Base-by-base conservation (phyloP, 2,888 invertebrate species). In the Drosophila stalkeri region DNA sequence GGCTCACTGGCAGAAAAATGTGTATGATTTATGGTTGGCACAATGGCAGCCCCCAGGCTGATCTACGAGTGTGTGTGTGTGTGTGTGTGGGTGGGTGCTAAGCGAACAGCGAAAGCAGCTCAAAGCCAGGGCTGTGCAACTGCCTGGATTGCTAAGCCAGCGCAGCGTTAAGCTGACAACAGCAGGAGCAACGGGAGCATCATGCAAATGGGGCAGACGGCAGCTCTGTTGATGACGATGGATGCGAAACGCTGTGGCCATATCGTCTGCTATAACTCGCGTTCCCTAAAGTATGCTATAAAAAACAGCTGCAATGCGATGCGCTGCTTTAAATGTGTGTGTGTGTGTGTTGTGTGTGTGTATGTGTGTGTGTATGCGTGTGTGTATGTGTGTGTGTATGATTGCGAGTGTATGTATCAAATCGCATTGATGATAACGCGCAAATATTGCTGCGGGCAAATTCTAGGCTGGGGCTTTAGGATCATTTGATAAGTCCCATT, bases 1-100 rank as follows among this genome's bases (percentile, higher is more conserved):
- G 89, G 89, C 81, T 86, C 86, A 82, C 80, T 88, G 81, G 89
- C 87, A 79, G 82, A 81, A 83, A 87, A 87, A 82, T 90, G 83
- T 88, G 80, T 86, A 90, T 87, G 87, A 87, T 87, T 87, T 87
- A 87, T 87, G 89, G 87, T 56, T 89, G 80, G 75, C 72, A 81
- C 88, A 80, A 86, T 76, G 71, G 87, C 67, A 59, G 54, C 55
- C 47, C 51, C 61, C 20, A n/a, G 12, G 16, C 63, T 62, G 69
- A 64, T 68, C 44, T 37, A 52, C 35, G 52, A 37, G 16, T 14
- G 20, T 16, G 20, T 65, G 63, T 54, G 57, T 64, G 63, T 37
- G 65, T 41, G 60, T 65, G 64, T 20, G 60, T 37, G 60, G 46
- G 62, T 33, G 57, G 33, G 44, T 7, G 47, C 67, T 47, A 62